Percentiles rank a stretch among this genome's conserved stretches.
Evolutionary conservation across 2,797 vertebrate species (phyloP).

Genomic region (Hemitrygon akajei): DNA sequence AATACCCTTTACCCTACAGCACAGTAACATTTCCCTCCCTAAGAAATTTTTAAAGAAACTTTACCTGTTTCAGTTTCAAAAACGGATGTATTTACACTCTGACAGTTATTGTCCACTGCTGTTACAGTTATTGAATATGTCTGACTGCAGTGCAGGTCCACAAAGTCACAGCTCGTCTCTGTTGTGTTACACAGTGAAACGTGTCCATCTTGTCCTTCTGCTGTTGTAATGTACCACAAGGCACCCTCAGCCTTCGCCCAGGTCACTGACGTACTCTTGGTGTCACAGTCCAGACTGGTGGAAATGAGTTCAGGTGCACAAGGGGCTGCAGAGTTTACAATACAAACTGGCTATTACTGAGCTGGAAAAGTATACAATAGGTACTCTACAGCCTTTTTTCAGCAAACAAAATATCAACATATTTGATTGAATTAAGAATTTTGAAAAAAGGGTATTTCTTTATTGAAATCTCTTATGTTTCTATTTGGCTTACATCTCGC

Average conservation of each 20-base stretch:
- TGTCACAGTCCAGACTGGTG: not conserved
- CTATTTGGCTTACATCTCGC: no score
- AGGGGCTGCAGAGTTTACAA: not conserved
- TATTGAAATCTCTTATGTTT: no score
- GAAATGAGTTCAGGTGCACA: not conserved
- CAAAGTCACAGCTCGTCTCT: constrained; percentile 10
- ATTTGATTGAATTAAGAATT: no score
- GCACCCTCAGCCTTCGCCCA: constrained; percentile 56
- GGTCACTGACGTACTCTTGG: constrained; percentile 41
- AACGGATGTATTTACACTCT: not conserved
- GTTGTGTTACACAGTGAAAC: constrained; percentile 53
- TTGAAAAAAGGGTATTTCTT: no score
- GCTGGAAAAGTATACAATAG: no score
- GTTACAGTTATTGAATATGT: not conserved
- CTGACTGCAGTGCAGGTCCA: constrained; percentile 6
- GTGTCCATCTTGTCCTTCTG: constrained; percentile 50
- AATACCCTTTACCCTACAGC: not conserved
- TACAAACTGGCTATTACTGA: not conserved
- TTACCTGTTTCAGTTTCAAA: constrained; percentile 32
- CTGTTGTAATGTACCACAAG: constrained; percentile 54
- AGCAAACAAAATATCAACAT: no score
- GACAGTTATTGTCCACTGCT: not conserved
- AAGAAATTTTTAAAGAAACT: not conserved
- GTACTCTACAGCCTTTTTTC: no score
- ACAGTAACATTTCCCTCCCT: not conserved